Percentiles rank a stretch among this genome's conserved stretches.
Evolutionary conservation across 2,888 invertebrate genomes (phyloP).

Genomic region (Leuctra nigra): DNA sequence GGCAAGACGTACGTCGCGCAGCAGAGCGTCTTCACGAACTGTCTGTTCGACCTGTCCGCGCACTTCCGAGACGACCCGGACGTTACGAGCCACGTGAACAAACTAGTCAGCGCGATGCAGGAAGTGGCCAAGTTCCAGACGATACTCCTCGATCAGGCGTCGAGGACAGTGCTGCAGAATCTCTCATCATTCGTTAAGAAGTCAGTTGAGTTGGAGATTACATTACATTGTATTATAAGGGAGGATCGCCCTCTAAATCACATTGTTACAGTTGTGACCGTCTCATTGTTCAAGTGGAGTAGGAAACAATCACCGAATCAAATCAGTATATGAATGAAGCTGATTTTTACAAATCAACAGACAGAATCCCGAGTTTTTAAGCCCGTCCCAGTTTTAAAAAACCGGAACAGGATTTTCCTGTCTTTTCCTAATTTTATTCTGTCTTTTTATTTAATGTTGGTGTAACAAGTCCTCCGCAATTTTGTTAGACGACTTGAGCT

Average conservation of each 20-base stretch:
- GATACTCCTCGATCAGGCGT: slow-evolving; percentile 85
- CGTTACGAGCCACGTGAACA: slow-evolving; percentile 71
- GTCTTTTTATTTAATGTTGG: too few relatives aligned
- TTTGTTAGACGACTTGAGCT: too few relatives aligned
- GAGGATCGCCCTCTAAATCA: too few relatives aligned
- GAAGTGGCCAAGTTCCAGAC: slow-evolving; percentile 94
- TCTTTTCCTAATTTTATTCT: too few relatives aligned
- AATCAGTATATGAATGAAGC: slow-evolving; percentile 1
- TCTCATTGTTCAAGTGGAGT: too few relatives aligned
- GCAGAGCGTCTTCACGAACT: slow-evolving; percentile 81
- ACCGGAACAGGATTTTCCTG: too few relatives aligned
- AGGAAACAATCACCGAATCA: too few relatives aligned
- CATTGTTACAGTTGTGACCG: too few relatives aligned
- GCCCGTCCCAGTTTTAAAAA: too few relatives aligned
- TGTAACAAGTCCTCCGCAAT: too few relatives aligned
- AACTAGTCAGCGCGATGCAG: slow-evolving; percentile 70
- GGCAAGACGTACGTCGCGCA: slow-evolving; percentile 89
- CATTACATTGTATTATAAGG: not conserved
- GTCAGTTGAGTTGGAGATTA: slow-evolving; percentile 59
- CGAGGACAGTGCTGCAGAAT: slow-evolving; percentile 84
- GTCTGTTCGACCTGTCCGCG: slow-evolving; percentile 82
- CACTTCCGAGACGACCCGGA: slow-evolving; percentile 81
- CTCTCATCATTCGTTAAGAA: slow-evolving; percentile 83
- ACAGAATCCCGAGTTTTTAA: too few relatives aligned
- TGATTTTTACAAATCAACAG: too few relatives aligned